phyloP scores from a whole-genome alignment of 2,888 invertebrate genomes.

The Mayetiola destructor region DNA sequence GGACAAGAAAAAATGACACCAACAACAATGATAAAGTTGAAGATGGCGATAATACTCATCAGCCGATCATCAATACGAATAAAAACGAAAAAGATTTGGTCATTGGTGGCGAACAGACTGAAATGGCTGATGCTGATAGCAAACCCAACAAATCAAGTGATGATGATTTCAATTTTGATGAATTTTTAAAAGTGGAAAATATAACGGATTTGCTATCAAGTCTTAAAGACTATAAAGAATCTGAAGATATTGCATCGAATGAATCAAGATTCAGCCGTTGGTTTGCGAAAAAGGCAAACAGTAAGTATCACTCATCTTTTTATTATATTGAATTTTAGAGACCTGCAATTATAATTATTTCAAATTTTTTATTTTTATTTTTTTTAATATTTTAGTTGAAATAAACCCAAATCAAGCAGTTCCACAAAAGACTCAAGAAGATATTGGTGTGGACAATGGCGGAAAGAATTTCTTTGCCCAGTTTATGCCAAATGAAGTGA shows the following conservation, averaged over 20 bases:
- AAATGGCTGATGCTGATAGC: neutral
- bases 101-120: neutral
- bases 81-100: neutral
- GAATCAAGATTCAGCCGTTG: conserved; percentile 66
- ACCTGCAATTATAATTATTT: no score
- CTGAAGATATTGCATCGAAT: conserved; percentile 36
- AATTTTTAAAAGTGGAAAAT: conserved; percentile 66
- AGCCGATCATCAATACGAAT: neutral
- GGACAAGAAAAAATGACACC: conserved; percentile 17
- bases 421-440: neutral
- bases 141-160: conserved; percentile 23
- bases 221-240: conserved; percentile 44
- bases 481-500: neutral
- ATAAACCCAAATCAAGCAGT: neutral
- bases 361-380: no score
- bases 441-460: neutral
- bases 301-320: no score
- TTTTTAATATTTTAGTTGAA: no score
- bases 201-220: conserved; percentile 54
- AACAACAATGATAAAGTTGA: neutral
- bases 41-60: neutral
- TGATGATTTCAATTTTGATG: conserved; percentile 65
- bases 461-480: neutral
- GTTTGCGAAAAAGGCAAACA: conserved; percentile 51
- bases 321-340: no score